Evolutionary conservation across 53 echinoderm and acorn worm genomes (phyloP).

Genomic region (Actinopyga echinites): DNA sequence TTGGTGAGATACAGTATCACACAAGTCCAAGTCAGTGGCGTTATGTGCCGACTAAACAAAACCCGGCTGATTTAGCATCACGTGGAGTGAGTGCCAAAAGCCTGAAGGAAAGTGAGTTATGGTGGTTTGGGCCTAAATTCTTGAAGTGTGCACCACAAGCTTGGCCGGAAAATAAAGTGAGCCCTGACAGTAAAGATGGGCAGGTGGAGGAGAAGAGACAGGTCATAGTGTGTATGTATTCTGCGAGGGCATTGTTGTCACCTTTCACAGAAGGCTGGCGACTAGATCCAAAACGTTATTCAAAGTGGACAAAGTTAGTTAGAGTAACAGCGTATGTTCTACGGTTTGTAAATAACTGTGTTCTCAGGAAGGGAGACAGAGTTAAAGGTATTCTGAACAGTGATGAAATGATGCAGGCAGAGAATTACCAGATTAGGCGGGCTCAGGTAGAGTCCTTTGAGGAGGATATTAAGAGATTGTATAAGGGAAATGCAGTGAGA

Average conservation of each 20-base stretch:
- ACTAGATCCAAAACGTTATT: conserved; percentile 26
- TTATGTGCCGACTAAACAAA: conserved; percentile 43
- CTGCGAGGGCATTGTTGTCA: background rate
- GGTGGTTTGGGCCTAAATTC: conserved; percentile 45
- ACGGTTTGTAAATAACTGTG: conserved; percentile 31
- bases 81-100: conserved; percentile 41
- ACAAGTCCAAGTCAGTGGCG: conserved; percentile 59
- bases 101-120: background rate
- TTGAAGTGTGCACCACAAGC: background rate
- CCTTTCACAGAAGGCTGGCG: background rate
- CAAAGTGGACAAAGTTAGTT: conserved; percentile 15
- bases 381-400: background rate
- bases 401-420: conserved; percentile 20
- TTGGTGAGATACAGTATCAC: conserved; percentile 44
- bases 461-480: conserved; percentile 32
- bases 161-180: conserved; percentile 15
- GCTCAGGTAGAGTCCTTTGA: conserved; percentile 7
- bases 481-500: background rate
- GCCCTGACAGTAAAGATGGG: background rate
- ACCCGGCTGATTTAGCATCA: conserved; percentile 62
- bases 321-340: background rate
- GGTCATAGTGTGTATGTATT: background rate
- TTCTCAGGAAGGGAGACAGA: background rate
- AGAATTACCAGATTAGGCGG: background rate
- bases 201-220: background rate